Base-by-base conservation (phyloP, 1,140 invertebrate genomes). In the Leucophenga varia region DNA sequence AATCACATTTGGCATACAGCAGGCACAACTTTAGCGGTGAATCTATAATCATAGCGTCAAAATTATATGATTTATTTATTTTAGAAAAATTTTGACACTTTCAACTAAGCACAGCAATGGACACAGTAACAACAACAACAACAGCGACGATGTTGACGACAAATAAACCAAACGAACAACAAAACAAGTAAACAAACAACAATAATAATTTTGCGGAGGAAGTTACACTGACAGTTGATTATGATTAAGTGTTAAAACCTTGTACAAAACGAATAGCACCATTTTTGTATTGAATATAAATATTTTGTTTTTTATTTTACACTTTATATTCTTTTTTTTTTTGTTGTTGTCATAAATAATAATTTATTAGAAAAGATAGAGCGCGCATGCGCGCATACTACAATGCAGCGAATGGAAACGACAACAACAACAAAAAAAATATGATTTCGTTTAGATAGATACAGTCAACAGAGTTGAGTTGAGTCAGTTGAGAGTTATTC, bases 141-240 rank as follows among this genome's bases (percentile, higher is more conserved):
- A 35, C 16, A 16, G 32, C 12, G n/a, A n/a, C 32, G 4, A 8
- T 4, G n/a, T 5, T 13, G n/a, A n/a, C 12, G 32, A 35, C 32
- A 35, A 35, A 6, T 35, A 5, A 35, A 5, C 5, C 32, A 35
- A 35, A 35, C 13, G n/a, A 16, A 35, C 13, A 35, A 35, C 6
- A 5, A 16, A 35, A n/a, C 12, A 35, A 16, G 3, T 9, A 17
- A 39, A 30, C 22, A 47, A 39, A 13, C 22, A 28, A 28, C 35
- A 35, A 45, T 14, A 45, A 28, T 12, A 44, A 21, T 35, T 42
- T 67, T 67, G 52, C 47, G 59, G 41, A 49, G 47, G 47, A 49
- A 52, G 59, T 70, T 57, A 37, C 53, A 60, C 59, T 35, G 67
- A 63, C 67, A 70, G 61, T 71, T 71, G 67, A 67, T 71, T 70